Conservation (phyloP, 2,888 invertebrate genomes). For the Mesochorus sp. region DNA sequence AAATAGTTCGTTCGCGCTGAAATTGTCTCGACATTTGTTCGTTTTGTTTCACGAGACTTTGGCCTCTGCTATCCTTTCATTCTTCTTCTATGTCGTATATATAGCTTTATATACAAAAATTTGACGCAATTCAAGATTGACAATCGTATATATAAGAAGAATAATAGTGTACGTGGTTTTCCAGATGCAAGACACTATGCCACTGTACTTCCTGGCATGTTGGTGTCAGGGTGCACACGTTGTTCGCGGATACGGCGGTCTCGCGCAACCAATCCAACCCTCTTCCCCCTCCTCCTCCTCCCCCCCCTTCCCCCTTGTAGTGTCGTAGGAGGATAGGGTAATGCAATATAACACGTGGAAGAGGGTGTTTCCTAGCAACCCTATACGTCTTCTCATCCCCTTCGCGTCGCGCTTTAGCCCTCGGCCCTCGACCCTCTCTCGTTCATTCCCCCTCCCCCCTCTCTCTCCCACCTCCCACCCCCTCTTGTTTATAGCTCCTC, state of each 20-base stretch:
- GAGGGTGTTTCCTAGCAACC: slow-evolving; percentile 81
- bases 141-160: too few relatives aligned
- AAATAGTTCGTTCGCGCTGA: neutral
- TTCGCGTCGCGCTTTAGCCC: slow-evolving; percentile 58
- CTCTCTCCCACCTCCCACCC: slow-evolving; percentile 10
- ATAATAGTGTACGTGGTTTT: too few relatives aligned
- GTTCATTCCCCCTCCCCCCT: slow-evolving; percentile 8
- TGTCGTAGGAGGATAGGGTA: slow-evolving; percentile 73
- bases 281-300: slow-evolving; percentile 42
- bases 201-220: slow-evolving; percentile 3
- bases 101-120: neutral
- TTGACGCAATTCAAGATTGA: neutral
- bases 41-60: slow-evolving; percentile 4
- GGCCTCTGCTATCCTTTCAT: too few relatives aligned
- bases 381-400: slow-evolving; percentile 76
- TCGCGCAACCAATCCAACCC: slow-evolving; percentile 74
- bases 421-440: slow-evolving; percentile 34
- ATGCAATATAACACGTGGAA: slow-evolving; percentile 79
- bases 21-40: neutral
- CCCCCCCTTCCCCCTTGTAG: neutral
- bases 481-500: neutral
- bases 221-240: slow-evolving; percentile 24
- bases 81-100: neutral
- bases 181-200: too few relatives aligned
- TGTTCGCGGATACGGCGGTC: slow-evolving; percentile 67